These are phyloP conservation scores for Oryzias melastigma DNA, from an alignment of 2,113 vertebrate genomes.

Conservation along the genomic window DNA sequence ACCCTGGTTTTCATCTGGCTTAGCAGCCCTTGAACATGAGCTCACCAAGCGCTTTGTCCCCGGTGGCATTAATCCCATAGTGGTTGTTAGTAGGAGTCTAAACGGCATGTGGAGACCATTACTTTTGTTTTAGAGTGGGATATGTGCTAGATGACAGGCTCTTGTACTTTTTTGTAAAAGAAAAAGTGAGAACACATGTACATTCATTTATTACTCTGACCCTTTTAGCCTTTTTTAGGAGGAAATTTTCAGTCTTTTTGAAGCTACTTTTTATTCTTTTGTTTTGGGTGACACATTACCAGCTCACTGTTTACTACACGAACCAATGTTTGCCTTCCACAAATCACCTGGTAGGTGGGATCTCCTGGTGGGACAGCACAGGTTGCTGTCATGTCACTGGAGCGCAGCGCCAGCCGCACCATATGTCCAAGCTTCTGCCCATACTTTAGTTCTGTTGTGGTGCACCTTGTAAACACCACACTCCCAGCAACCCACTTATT, in stretches of 20 bases:
- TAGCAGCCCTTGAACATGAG: constrained; percentile 68
- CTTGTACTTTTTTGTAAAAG: constrained; percentile 40
- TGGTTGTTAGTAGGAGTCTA: constrained; percentile 68
- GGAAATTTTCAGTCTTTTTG: background rate
- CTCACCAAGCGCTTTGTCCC: constrained; percentile 68
- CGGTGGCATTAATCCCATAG: constrained; percentile 68
- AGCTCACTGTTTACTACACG: constrained; percentile 34
- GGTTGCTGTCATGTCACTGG: constrained; percentile 78
- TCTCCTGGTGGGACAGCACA: constrained; percentile 70
- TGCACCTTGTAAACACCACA: constrained; percentile 75
- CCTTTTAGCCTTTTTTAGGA: constrained; percentile 28
- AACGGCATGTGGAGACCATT: constrained; percentile 78
- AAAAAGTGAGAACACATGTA: constrained; percentile 30
- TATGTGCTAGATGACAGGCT: constrained; percentile 39
- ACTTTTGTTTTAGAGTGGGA: constrained; percentile 70
- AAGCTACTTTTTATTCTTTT: constrained; percentile 11
- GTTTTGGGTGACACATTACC: constrained; percentile 8
- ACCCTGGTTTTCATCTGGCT: constrained; percentile 61
- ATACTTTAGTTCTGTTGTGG: constrained; percentile 78
- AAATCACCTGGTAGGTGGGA: constrained; percentile 61
- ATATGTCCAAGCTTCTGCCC: constrained; percentile 77
- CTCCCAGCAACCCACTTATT: constrained; percentile 79
- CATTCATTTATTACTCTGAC: constrained; percentile 45
- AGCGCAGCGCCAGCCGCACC: constrained; percentile 68
- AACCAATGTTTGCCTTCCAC: constrained; percentile 47